Conservation (phyloP, 2,113 vertebrate genomes). For the Megaceryle torquata region DNA sequence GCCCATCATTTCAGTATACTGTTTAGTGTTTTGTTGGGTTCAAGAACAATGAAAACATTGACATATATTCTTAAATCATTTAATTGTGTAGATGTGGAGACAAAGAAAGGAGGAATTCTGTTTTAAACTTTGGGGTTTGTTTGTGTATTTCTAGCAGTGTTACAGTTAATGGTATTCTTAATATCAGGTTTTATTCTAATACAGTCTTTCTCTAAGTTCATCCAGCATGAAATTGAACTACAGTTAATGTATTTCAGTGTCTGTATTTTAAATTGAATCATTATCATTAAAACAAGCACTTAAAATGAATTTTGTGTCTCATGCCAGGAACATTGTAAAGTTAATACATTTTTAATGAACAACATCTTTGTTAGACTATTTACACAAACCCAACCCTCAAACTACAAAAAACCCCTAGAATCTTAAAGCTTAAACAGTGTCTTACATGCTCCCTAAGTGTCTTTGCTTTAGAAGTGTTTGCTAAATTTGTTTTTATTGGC, state of each 20-base stretch:
- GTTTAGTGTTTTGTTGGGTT: not conserved
- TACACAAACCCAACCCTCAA: not conserved
- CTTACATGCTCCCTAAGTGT: not conserved
- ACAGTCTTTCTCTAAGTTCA: not conserved
- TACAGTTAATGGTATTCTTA: not conserved
- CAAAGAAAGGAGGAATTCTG: not conserved
- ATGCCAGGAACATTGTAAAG: not conserved
- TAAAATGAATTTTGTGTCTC: not conserved
- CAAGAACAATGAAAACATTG: not conserved
- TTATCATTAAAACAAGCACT: not conserved
- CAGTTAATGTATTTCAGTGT: not conserved
- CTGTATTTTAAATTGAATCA: not conserved
- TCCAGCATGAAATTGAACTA: not conserved
- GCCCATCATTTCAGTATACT: not conserved
- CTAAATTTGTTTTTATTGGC: not conserved
- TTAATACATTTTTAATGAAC: not conserved
- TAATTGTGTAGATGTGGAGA: not conserved
- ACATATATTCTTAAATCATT: not conserved
- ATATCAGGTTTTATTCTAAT: not conserved
- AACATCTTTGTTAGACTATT: not conserved
- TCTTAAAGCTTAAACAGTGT: not conserved
- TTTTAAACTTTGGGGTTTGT: not conserved
- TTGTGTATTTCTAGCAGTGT: not conserved
- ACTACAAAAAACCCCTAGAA: not conserved
- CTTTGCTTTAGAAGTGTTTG: not conserved